A percentile compares a stretch with the other conserved stretches of the same genome.
phyloP scores from a whole-genome alignment of 2,797 vertebrate species.

The Cyprinodon diabolis region DNA sequence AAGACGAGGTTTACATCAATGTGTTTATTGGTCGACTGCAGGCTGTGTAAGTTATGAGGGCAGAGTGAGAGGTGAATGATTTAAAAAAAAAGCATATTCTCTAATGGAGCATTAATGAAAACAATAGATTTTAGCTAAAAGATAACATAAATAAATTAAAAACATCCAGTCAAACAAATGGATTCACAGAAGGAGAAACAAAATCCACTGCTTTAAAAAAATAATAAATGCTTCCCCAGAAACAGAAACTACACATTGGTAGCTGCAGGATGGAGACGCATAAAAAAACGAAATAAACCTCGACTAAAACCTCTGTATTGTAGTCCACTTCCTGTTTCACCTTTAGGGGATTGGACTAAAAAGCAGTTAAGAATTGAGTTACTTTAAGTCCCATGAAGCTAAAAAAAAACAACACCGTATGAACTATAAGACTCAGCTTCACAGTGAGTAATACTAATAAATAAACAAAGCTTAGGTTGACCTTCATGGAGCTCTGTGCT shows the following conservation, averaged over 20 bases:
- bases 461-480: conserved; percentile 3
- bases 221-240: neutral
- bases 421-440: neutral
- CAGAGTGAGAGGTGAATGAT: neutral
- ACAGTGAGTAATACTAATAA: neutral
- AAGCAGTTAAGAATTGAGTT: neutral
- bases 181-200: conserved; percentile 9
- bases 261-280: neutral
- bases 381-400: conserved; percentile 19
- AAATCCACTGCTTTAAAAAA: neutral
- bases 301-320: neutral
- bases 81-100: conserved; percentile 11
- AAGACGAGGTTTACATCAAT: neutral
- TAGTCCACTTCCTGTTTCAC: neutral
- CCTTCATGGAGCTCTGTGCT: neutral
- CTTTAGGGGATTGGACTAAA: neutral
- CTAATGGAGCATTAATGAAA: neutral
- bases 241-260: neutral
- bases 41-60: conserved; percentile 6
- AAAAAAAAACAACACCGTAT: conserved; percentile 3
- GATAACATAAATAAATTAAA: conserved; percentile 57
- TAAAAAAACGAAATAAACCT: too few relatives aligned
- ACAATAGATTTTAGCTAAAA: conserved; percentile 2
- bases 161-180: conserved; percentile 9
- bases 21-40: conserved; percentile 34